A percentile compares a stretch with the other conserved stretches of the same genome.
Evolutionary conservation across 1,140 invertebrate genomes (phyloP).

Genomic region (Laodelphax striatellus): DNA sequence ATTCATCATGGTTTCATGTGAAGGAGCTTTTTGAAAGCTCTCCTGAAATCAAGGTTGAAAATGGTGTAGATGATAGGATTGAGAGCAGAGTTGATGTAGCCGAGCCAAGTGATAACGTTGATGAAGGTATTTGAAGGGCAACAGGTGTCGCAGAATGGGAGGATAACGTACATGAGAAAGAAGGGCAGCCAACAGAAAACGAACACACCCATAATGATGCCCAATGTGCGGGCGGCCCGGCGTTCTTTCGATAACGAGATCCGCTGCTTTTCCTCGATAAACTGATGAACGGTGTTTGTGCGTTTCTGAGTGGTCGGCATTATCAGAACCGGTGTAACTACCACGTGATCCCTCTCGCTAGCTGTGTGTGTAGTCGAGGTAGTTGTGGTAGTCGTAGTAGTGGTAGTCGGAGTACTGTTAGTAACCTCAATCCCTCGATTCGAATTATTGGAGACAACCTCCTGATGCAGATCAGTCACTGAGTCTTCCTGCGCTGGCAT

Average conservation of each 20-base stretch:
- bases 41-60: slow-evolving; percentile 91
- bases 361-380: slow-evolving; percentile 11
- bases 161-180: slow-evolving; percentile 88
- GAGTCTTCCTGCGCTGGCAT: slow-evolving; percentile 48
- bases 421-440: background rate
- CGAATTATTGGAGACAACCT: background rate
- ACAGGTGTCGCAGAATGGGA: slow-evolving; percentile 63
- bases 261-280: slow-evolving; percentile 86
- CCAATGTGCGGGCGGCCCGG: slow-evolving; percentile 80
- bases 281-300: slow-evolving; percentile 54
- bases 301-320: slow-evolving; percentile 19
- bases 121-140: slow-evolving; percentile 60
- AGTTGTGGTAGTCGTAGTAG: slow-evolving; percentile 14
- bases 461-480: slow-evolving; percentile 38
- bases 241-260: slow-evolving; percentile 87
- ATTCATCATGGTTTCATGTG: slow-evolving; percentile 36
- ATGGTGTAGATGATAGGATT: slow-evolving; percentile 97
- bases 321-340: slow-evolving; percentile 30
- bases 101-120: slow-evolving; percentile 92
- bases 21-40: slow-evolving; percentile 80
- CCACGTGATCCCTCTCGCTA: slow-evolving; percentile 38
- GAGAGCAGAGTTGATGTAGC: slow-evolving; percentile 93
- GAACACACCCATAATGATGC: slow-evolving; percentile 91
- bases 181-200: slow-evolving; percentile 96
- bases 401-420: slow-evolving; percentile 11